Evolutionary conservation across 2,888 invertebrate species (phyloP).

Genomic region (Tyria jacobaeae): DNA sequence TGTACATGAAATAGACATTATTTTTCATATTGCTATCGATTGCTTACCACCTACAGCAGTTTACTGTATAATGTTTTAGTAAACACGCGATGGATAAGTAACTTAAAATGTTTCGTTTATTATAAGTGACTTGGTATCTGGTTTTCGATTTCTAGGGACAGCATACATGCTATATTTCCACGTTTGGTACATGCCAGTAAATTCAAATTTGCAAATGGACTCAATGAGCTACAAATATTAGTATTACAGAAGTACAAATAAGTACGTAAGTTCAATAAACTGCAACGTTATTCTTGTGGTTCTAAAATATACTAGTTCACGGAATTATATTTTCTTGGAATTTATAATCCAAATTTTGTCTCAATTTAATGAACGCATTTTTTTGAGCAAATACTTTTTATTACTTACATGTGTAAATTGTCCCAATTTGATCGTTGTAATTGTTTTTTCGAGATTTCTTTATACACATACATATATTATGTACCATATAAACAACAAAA

Average conservation of each 20-base stretch:
- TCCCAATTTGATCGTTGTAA: too few relatives aligned
- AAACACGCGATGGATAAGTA: constrained; percentile 3
- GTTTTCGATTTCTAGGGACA: constrained; percentile 12
- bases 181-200: constrained; percentile 58
- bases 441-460: too few relatives aligned
- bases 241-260: constrained; percentile 43
- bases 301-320: constrained; percentile 5
- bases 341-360: too few relatives aligned
- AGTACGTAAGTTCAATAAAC: constrained; percentile 4
- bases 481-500: too few relatives aligned
- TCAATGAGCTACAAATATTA: constrained; percentile 59
- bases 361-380: too few relatives aligned
- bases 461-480: too few relatives aligned
- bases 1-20: neutral
- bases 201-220: constrained; percentile 59
- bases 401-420: too few relatives aligned
- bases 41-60: neutral
- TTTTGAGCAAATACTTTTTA: too few relatives aligned
- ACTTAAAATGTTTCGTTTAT: neutral
- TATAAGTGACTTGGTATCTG: constrained; percentile 15
- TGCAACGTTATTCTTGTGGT: constrained; percentile 31
- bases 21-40: neutral
- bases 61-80: neutral
- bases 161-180: constrained; percentile 48
- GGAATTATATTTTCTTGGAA: constrained; percentile 19